These are phyloP conservation scores for Perizoma affinitatum DNA, from an alignment of 2,888 invertebrate species.

Conservation along the genomic window DNA sequence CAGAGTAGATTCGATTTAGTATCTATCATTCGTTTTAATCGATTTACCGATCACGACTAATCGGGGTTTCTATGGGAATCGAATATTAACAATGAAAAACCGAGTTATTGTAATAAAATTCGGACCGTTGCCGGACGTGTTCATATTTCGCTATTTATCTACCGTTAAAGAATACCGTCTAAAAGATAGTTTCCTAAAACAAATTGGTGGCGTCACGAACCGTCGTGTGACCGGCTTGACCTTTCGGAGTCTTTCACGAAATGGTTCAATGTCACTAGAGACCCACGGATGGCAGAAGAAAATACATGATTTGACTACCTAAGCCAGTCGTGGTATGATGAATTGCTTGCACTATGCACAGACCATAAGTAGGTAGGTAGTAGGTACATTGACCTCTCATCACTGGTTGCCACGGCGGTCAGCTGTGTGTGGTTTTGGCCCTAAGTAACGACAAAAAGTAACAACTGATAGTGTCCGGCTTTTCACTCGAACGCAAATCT, in stretches of 20 bases:
- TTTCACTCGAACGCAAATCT: constrained; percentile 20
- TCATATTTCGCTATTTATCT: constrained; percentile 56
- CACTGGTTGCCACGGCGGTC: no score
- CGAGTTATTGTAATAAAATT: constrained; percentile 50
- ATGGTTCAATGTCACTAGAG: constrained; percentile 40
- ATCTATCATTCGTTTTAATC: constrained; percentile 45
- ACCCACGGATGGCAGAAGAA: neutral
- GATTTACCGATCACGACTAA: constrained; percentile 51
- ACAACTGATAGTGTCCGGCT: neutral
- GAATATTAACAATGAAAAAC: constrained; percentile 48
- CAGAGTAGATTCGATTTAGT: constrained; percentile 49
- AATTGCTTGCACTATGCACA: no score
- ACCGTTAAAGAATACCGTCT: constrained; percentile 30
- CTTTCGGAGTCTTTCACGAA: constrained; percentile 46
- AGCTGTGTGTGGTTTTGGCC: no score
- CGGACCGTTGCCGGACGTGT: constrained; percentile 48
- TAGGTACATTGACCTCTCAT: no score
- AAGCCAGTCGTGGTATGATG: no score
- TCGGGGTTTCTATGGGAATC: constrained; percentile 48
- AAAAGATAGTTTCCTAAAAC: constrained; percentile 46
- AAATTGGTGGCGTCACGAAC: constrained; percentile 57
- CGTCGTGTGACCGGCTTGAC: constrained; percentile 53
- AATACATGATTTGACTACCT: neutral
- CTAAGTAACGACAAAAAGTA: no score
- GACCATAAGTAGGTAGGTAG: no score